phyloP scores from a whole-genome alignment of 1,140 invertebrate species.

The Cyphomyrmex costatus region DNA sequence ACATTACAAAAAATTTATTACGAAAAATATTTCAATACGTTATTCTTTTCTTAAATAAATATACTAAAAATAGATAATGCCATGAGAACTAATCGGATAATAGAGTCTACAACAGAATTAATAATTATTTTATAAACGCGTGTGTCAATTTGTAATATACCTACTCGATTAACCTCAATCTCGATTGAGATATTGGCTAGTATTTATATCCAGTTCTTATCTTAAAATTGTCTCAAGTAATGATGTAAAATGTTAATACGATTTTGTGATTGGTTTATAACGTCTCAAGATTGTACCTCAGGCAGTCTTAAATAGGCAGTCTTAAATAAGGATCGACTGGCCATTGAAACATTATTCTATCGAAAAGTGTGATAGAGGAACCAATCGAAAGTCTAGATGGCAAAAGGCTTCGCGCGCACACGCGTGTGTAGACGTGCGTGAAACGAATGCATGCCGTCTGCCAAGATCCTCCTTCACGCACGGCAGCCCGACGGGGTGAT shows the following conservation, averaged over 20 bases:
- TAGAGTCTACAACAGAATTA: background rate
- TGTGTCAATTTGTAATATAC: background rate
- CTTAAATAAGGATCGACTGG: too few species aligned
- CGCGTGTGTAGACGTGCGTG: conserved; percentile 64
- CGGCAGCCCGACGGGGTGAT: conserved; percentile 80
- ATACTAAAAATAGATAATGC: background rate
- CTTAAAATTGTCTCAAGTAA: too few species aligned
- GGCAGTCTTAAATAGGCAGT: too few species aligned
- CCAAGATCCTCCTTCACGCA: conserved; percentile 82
- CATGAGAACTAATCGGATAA: background rate
- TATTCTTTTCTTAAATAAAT: background rate
- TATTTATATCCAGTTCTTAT: too few species aligned
- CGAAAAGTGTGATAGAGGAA: background rate
- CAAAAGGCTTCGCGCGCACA: background rate
- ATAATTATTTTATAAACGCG: background rate
- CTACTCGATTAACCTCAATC: background rate
- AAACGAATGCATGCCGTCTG: conserved; percentile 75
- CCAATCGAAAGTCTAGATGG: conserved; percentile 21
- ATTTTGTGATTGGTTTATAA: too few species aligned
- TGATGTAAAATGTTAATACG: too few species aligned
- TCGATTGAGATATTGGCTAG: background rate
- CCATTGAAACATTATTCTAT: background rate
- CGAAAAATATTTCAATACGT: too few species aligned
- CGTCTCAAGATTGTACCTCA: too few species aligned
- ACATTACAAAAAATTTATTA: too few species aligned